Percentiles rank a stretch among this genome's conserved stretches.
Conservation (phyloP, 1,140 invertebrate genomes). For the Tetranychus cinnabarinus region DNA sequence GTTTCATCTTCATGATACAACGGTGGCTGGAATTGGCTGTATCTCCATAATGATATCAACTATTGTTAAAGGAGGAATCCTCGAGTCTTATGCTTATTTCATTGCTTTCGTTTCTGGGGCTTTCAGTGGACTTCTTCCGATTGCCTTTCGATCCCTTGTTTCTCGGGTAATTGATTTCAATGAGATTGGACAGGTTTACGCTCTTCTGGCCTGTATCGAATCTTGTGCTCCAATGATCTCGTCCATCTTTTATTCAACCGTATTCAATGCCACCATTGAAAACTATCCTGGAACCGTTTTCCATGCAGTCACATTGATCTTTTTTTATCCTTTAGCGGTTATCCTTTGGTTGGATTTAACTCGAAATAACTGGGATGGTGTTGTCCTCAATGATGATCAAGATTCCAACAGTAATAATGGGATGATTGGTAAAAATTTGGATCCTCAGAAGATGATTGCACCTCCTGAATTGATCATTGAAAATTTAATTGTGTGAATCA, state of each 20-base stretch:
- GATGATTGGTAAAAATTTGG: no score
- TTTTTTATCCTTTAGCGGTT: slow-evolving; percentile 1
- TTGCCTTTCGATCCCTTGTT: slow-evolving; percentile 3
- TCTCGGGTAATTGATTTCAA: slow-evolving; percentile 3
- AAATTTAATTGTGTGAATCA: no score
- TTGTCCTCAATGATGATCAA: no score
- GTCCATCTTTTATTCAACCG: slow-evolving; percentile 2
- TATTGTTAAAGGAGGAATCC: slow-evolving; percentile 1
- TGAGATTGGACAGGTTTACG: slow-evolving; percentile 5
- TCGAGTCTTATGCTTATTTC: slow-evolving; percentile 1
- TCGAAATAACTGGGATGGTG: no score
- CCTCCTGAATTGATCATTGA: no score
- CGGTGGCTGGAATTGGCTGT: slow-evolving; percentile 1
- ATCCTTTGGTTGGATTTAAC: slow-evolving; percentile 3
- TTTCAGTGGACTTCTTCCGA: background rate
- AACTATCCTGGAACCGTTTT: slow-evolving; percentile 5
- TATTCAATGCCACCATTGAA: slow-evolving; percentile 4
- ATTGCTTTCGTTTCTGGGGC: background rate
- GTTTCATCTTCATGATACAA: background rate
- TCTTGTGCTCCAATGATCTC: slow-evolving; percentile 1
- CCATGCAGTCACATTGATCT: slow-evolving; percentile 1
- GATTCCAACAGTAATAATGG: no score
- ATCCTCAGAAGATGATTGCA: no score
- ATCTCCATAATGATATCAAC: slow-evolving; percentile 1
- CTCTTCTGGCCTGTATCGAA: slow-evolving; percentile 3